Evolutionary conservation across 2,113 vertebrate genomes (phyloP), one percentile per base, ranked within the genome.

Genomic region (Corydoras sp.): DNA sequence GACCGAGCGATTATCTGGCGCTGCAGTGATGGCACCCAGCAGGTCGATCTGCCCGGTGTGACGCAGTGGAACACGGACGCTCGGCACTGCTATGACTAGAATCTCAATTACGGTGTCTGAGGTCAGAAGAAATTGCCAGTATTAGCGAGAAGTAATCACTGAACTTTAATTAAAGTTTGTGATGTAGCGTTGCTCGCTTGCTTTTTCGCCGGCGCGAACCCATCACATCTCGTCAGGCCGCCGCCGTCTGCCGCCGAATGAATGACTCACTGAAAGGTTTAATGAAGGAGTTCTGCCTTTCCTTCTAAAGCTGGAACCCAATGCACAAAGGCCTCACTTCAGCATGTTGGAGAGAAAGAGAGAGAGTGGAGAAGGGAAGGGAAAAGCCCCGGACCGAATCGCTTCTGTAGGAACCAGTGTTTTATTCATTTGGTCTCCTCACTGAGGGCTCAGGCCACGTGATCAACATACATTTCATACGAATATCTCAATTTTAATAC

Each of bases 121-220:
- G 72, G 60, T 55, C 65, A 63, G 70, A 73, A 79, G 49, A 79
- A 76, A 81, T 79, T 63, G 66, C 70, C 77, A 30, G 72, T 80
- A 81, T 76, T 62, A 74, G 73, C 77, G 80, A 83, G 72, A 76
- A 69, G 74, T 75, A 84, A 82, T 85, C 81, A 84, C 83, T 84
- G 72, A 75, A 65, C 76, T 84, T 85, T 87, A 86, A 86, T 84
- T 83, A 76, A 76, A 85, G 81, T 79, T 79, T 62, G 77, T 79
- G 75, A 79, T 74, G 78, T 71, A 59, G 65, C 74, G 29, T 81
- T 81, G 43, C 81, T 81, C 79, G 72, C 79, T 76, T 72, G 48
- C 82, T 84, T 81, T 81, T 86, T 81, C 84, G 73, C 73, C 71
- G 58, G 74, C 81, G 83, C 79, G 83, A 80, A 82, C 69, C 71